phyloP scores from a whole-genome alignment of 2,113 vertebrate species.

The Cepphus grylle region DNA sequence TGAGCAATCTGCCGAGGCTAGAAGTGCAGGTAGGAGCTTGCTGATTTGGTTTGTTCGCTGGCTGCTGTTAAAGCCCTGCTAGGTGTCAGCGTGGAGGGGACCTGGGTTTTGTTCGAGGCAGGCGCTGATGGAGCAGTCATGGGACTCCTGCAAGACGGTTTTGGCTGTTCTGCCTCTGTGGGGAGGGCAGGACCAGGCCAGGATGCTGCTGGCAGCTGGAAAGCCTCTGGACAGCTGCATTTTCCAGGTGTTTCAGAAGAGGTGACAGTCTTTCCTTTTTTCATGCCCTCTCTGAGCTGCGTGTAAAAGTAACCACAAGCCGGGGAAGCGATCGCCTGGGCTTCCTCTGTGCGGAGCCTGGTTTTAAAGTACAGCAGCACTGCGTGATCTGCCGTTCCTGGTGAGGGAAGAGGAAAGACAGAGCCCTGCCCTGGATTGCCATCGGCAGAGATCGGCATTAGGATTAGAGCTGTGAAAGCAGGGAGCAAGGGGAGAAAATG shows the following conservation, averaged over 20 bases:
- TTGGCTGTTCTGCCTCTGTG: accelerated
- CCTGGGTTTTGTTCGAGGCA: background rate
- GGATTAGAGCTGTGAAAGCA: background rate
- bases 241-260: background rate
- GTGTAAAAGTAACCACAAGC: background rate
- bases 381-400: accelerated
- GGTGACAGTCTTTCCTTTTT: background rate
- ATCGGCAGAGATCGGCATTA: accelerated
- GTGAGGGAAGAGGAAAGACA: background rate
- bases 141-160: background rate
- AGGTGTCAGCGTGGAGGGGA: background rate
- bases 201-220: background rate
- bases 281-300: background rate
- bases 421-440: background rate
- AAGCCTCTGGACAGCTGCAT: background rate
- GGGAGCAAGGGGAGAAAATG: background rate
- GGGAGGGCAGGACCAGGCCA: background rate
- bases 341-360: background rate
- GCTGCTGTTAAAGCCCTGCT: background rate
- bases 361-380: background rate
- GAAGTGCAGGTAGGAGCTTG: background rate
- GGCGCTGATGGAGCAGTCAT: background rate
- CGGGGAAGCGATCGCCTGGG: accelerated
- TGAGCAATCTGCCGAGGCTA: background rate
- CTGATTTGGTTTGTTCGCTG: background rate